Percentiles rank a stretch among this genome's conserved stretches.
These are phyloP conservation scores for Hymenopus coronatus DNA, from an alignment of 2,888 invertebrate species.

Conservation along the genomic window DNA sequence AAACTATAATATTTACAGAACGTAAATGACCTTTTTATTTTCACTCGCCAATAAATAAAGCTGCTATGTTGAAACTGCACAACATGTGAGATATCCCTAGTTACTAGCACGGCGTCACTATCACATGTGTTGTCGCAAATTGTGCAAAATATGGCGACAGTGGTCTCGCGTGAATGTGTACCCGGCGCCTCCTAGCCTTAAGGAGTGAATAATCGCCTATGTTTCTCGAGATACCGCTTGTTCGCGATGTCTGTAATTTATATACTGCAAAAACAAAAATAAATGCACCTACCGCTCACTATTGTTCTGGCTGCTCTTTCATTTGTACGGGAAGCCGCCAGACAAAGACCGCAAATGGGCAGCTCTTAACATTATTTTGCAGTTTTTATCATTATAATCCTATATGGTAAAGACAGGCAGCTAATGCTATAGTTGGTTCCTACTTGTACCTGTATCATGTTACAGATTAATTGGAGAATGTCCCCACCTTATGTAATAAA, in stretches of 20 bases:
- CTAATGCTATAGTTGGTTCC: neutral
- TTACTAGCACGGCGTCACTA: no score
- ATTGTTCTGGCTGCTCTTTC: neutral
- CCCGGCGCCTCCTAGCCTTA: neutral
- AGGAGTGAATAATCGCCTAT: neutral
- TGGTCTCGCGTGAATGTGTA: neutral
- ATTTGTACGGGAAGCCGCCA: neutral
- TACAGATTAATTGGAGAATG: neutral
- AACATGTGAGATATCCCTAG: no score
- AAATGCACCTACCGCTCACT: neutral
- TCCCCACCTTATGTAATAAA: neutral
- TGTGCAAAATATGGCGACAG: neutral
- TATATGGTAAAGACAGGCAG: neutral
- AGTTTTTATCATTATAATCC: neutral
- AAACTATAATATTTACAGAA: no score
- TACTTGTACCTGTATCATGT: neutral
- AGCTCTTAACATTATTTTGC: neutral
- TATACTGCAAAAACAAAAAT: neutral
- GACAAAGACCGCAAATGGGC: neutral
- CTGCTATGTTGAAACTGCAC: no score
- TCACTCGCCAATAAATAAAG: no score
- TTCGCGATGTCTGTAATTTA: neutral
- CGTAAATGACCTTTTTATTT: no score
- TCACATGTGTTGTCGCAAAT: neutral
- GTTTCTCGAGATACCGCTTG: neutral